These are phyloP conservation scores for Drosophila mercatorum DNA, from an alignment of 2,888 invertebrate genomes.

Conservation along the genomic window DNA sequence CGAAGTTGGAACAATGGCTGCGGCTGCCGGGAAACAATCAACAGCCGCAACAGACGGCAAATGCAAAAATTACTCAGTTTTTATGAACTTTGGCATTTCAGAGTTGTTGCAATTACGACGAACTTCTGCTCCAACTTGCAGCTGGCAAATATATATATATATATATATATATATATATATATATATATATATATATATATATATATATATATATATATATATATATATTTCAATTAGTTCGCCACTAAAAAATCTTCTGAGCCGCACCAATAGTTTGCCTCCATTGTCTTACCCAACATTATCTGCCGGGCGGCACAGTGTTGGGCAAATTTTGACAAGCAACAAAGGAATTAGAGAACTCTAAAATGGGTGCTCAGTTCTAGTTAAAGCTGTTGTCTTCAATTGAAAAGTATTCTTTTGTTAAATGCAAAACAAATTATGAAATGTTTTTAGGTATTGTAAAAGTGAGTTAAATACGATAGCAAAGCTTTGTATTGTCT, in stretches of 20 bases:
- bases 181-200: constrained; percentile 17
- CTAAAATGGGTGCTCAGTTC: neutral
- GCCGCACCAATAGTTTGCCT: constrained; percentile 7
- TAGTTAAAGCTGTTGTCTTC: neutral
- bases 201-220: constrained; percentile 23
- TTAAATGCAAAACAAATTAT: neutral
- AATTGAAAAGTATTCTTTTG: neutral
- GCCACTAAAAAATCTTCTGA: constrained; percentile 23
- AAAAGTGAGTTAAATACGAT: neutral
- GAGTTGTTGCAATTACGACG: constrained; percentile 55
- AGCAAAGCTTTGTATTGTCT: neutral
- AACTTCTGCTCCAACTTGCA: constrained; percentile 41
- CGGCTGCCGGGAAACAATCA: constrained; percentile 72
- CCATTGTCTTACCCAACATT: constrained; percentile 18
- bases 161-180: too few species aligned
- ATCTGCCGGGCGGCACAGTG: constrained; percentile 32
- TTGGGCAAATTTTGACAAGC: constrained; percentile 24
- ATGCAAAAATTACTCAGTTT: constrained; percentile 65
- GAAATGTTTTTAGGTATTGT: neutral
- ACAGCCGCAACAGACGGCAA: constrained; percentile 57
- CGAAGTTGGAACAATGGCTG: constrained; percentile 57
- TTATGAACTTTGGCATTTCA: constrained; percentile 31
- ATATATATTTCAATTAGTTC: constrained; percentile 39
- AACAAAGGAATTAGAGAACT: constrained; percentile 5
- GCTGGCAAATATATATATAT: constrained; percentile 33